phyloP scores from a whole-genome alignment of 2,888 invertebrate genomes.

The Acrocyrtus sp. region DNA sequence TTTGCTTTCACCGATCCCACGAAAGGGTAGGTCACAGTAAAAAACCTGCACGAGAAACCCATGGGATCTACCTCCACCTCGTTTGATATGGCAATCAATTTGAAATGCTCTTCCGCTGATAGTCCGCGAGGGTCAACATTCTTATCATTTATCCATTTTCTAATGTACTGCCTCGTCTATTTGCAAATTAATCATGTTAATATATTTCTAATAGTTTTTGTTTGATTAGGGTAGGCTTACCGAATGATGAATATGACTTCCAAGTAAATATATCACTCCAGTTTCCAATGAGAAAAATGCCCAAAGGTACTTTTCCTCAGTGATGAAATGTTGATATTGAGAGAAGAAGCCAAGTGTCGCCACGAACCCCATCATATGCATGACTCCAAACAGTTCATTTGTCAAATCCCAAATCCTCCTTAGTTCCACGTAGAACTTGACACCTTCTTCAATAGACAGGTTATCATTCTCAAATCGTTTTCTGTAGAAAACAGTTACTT shows the following conservation, averaged over 20 bases:
- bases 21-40: background rate
- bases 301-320: too few relatives aligned
- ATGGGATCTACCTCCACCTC: constrained; percentile 8
- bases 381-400: background rate
- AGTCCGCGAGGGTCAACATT: too few relatives aligned
- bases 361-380: too few relatives aligned
- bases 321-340: too few relatives aligned
- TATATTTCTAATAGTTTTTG: too few relatives aligned
- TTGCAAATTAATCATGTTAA: too few relatives aligned
- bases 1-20: background rate
- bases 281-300: too few relatives aligned
- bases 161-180: background rate
- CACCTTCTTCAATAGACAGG: background rate
- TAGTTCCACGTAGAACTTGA: background rate
- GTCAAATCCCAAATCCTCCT: background rate
- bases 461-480: background rate
- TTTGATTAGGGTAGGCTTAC: too few relatives aligned
- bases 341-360: too few relatives aligned
- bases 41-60: background rate
- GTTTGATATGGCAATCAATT: background rate
- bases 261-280: too few relatives aligned
- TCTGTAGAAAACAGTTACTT: background rate
- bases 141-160: background rate
- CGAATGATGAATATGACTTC: too few relatives aligned
- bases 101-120: background rate